Base-by-base conservation (phyloP, 2,797 vertebrate species). In the Pitangus sulphuratus region DNA sequence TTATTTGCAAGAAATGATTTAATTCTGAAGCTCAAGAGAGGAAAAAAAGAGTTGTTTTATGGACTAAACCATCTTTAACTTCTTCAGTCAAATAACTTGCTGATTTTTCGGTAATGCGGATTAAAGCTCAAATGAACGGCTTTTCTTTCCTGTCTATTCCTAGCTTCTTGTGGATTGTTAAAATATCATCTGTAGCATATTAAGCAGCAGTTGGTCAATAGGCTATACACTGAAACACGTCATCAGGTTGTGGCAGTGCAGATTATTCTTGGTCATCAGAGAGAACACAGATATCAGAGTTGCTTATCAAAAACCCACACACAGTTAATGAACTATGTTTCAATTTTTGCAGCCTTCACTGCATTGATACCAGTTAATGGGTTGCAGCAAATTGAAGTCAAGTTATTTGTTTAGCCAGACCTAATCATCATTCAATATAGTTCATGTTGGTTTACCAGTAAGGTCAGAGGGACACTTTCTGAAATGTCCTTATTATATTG, bases 121-220 rank as follows among this genome's bases (percentile, higher is more conserved):
- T 54, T 88, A 87, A 90, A 87, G 47, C 13, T 81, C 65, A 56
- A 14, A 51, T 21, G n/a, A 93, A 47, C 61, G 17, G 11, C 28
- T 89, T 66, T 90, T 80, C 56, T 57, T 89, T 75, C 40, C 58
- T 87, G 66, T 70, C 47, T 92, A 2, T 78, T 87, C 62, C 50
- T 66, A 40, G 20, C 31, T 92, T 42, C 77, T 82, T 87, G 44
- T 70, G 60, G 77, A 40, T 77, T 95, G 77, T 82, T 90, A 14
- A 93, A 83, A 56, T 79, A 33, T 90, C 35, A 56, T 60, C 78
- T 85, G 33, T 50, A 77, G 78, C 71, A 85, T 90, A 75, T 92
- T 89, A 90, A 95, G 48, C 75, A 96, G 86, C 60, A 92, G 62
- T 75, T 96, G 53, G 89, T 93, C 85, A 85, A 94, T 76, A 93